These are phyloP conservation scores for Beroe ovata DNA, from an alignment of 37 sponge, comb jelly and placozoan genomes.

Conservation along the genomic window DNA sequence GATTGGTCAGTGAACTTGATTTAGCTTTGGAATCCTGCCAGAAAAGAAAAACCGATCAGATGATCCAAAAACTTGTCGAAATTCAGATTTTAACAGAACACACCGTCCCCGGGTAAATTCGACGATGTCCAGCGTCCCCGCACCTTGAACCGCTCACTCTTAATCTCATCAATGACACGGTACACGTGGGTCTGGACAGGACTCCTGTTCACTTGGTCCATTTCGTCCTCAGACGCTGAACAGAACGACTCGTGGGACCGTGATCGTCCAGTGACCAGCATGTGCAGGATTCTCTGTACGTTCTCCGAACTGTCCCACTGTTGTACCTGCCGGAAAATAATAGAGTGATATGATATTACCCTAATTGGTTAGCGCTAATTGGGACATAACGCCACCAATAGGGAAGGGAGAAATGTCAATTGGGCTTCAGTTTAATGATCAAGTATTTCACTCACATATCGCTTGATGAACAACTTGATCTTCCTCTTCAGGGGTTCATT, in stretches of 20 bases:
- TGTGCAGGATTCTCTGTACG: background rate
- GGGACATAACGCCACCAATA: too few species aligned
- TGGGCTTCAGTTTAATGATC: too few species aligned
- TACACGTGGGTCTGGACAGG: background rate
- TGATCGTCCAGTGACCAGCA: background rate
- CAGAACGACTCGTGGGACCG: background rate
- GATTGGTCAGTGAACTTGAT: background rate
- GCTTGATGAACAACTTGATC: background rate
- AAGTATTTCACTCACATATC: background rate
- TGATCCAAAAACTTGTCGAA: background rate
- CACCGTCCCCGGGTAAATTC: too few species aligned
- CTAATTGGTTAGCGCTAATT: too few species aligned
- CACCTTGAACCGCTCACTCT: background rate
- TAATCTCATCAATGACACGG: background rate
- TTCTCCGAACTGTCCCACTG: constrained; percentile 1
- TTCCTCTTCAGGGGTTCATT: background rate
- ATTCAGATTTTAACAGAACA: too few species aligned
- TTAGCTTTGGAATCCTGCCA: background rate
- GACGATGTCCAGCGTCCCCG: too few species aligned
- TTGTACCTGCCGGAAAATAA: background rate
- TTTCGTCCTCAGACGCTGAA: background rate
- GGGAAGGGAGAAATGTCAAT: too few species aligned
- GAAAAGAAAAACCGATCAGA: too few species aligned
- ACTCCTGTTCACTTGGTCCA: background rate
- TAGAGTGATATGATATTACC: too few species aligned